Evolutionary conservation across 2,113 vertebrate species (phyloP), one percentile per base, ranked within the genome.

Genomic region (Tragelaphus scriptus): DNA sequence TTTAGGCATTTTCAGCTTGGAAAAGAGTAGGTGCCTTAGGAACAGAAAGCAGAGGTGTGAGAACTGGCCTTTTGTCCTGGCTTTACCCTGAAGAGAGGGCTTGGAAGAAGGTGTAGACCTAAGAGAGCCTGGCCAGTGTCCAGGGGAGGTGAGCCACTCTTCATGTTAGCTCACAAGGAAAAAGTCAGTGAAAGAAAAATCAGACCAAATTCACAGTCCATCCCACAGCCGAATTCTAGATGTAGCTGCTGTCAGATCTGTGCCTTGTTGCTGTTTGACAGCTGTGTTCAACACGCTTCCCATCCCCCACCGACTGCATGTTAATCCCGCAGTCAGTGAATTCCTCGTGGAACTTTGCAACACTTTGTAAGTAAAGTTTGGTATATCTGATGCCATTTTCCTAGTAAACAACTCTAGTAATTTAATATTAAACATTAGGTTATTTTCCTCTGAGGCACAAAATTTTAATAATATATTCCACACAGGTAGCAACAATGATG

Each of bases 401-500:
- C 53, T 92, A 80, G 11, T 91, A 91, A 89, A 82, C 7, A 32
- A 44, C 40, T 56, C 13, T 55, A 19, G 26, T 65, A 90, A 61
- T 85, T 94, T 90, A 81, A 75, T 53, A 32, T 90, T 97, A 92
- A 97, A 71, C 19, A 40, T 82, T 85, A 44, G 91, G 59, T 79
- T 95, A 71, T 87, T 96, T 97, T 55, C n/a, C 79, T 81, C 51
- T 7, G 49, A 92, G 25, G 75, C 63, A 92, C 49, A 96, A 77
- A 65, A 90, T 58, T 71, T 51, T 90, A 61, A 90, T 51, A 86
- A 40, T n/a, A 59, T 25, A 68, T 75, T 87, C 53, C 77, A 49
- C n/a, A 90, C 12, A 80, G n/a, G 3, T 87, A 90, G 44, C 87
- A 85, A 56, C 68, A 44, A 44, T 44, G 44, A 44, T 44, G 44